Evolutionary conservation across 2,113 vertebrate genomes (phyloP).

Genomic region (Nyctereutes procyonoides): DNA sequence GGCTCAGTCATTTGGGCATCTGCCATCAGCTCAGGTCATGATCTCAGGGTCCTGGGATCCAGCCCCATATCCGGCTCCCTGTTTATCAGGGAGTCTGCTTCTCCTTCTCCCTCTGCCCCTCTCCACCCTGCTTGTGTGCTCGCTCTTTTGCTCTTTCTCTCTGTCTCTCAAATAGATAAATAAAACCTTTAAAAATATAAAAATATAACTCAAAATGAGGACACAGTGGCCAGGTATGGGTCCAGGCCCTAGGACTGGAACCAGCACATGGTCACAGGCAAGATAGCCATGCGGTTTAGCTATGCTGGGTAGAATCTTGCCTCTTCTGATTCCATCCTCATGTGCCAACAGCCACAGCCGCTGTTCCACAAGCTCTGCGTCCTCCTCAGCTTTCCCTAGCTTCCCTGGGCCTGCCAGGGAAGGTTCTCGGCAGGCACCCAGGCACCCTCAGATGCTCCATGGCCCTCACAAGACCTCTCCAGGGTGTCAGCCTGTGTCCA

Average conservation of each 20-base stretch:
- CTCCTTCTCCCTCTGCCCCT: not conserved
- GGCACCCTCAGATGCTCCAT: not conserved
- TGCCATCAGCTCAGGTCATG: not conserved
- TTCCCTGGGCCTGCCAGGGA: not conserved
- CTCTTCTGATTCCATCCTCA: not conserved
- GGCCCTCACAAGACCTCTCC: fast-evolving
- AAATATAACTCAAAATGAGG: not conserved
- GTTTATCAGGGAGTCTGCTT: not conserved
- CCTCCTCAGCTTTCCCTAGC: not conserved
- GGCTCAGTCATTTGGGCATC: not conserved
- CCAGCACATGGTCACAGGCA: not conserved
- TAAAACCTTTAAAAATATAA: not conserved
- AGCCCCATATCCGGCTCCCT: not conserved
- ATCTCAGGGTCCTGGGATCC: not conserved
- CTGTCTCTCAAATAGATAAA: not conserved
- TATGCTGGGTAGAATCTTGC: not conserved
- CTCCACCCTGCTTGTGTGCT: not conserved
- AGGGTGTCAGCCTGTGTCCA: not conserved
- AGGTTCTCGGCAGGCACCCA: not conserved
- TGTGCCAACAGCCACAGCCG: not conserved
- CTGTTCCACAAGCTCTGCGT: fast-evolving
- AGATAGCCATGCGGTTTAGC: not conserved
- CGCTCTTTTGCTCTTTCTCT: not conserved
- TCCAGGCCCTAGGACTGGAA: not conserved
- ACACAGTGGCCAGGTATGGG: not conserved